phyloP scores from a whole-genome alignment of 1,140 invertebrate species.

The Elymnias hypermnestra region DNA sequence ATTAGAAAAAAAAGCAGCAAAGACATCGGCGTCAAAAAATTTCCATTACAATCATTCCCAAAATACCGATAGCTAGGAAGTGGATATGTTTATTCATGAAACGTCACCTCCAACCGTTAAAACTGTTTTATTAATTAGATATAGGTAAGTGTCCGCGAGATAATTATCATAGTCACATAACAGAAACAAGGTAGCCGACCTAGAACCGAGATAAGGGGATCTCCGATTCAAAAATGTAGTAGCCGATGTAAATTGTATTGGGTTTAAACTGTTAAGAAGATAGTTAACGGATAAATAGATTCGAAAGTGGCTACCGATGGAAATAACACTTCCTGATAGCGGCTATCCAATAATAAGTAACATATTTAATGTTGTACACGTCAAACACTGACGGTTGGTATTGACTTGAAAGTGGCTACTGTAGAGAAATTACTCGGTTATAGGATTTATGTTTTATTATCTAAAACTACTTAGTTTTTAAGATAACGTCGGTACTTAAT shows the following conservation, averaged over 20 bases:
- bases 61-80: conserved; percentile 12
- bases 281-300: conserved; percentile 7
- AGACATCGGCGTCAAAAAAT: conserved; percentile 6
- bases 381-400: too few species aligned
- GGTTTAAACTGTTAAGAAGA: conserved; percentile 5
- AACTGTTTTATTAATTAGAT: conserved; percentile 19
- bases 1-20: too few species aligned
- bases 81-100: conserved; percentile 20
- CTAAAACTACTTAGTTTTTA: too few species aligned
- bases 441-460: too few species aligned
- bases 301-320: conserved; percentile 1
- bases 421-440: too few species aligned
- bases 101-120: conserved; percentile 6
- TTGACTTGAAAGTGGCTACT: too few species aligned
- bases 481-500: too few species aligned
- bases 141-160: conserved; percentile 6
- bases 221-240: conserved; percentile 6
- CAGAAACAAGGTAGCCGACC: conserved; percentile 11
- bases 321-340: background rate
- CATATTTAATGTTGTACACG: too few species aligned
- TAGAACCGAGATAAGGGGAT: conserved; percentile 7
- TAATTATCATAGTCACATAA: conserved; percentile 15
- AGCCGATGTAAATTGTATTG: conserved; percentile 10
- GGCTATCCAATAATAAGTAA: too few species aligned
- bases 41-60: conserved; percentile 10